Percentiles rank a stretch among this genome's conserved stretches.
Conservation (phyloP, 2,113 vertebrate genomes). For the Diglossa brunneiventris region DNA sequence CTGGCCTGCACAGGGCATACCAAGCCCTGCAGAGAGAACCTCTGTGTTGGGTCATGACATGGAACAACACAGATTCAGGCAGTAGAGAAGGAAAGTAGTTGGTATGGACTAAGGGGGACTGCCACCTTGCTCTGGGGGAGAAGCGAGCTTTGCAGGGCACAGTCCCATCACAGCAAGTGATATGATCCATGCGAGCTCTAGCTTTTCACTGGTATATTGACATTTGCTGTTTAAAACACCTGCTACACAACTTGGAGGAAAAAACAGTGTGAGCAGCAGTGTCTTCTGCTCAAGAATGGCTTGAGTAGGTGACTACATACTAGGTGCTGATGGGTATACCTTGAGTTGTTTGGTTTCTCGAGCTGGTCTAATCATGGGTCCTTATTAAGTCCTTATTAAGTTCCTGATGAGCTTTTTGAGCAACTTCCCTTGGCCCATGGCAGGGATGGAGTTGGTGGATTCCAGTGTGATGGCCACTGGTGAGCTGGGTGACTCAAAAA, state of each 20-base stretch:
- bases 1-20: not conserved
- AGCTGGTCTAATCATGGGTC: not conserved
- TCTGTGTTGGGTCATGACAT: not conserved
- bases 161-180: not conserved
- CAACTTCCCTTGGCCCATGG: not conserved
- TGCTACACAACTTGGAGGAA: not conserved
- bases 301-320: not conserved
- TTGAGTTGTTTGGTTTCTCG: not conserved
- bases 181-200: not conserved
- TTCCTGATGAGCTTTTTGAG: not conserved
- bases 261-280: not conserved
- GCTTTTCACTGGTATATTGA: not conserved
- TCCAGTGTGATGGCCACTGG: too few relatives aligned
- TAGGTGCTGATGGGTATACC: not conserved
- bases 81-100: not conserved
- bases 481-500: not conserved
- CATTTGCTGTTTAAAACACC: not conserved
- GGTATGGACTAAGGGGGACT: not conserved
- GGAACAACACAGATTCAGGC: not conserved
- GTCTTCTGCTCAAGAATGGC: not conserved
- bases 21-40: not conserved
- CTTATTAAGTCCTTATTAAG: not conserved
- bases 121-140: not conserved
- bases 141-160: not conserved
- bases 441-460: not conserved